These are phyloP conservation scores for Cotesia chilonis DNA, from an alignment of 1,140 invertebrate species.

Conservation along the genomic window DNA sequence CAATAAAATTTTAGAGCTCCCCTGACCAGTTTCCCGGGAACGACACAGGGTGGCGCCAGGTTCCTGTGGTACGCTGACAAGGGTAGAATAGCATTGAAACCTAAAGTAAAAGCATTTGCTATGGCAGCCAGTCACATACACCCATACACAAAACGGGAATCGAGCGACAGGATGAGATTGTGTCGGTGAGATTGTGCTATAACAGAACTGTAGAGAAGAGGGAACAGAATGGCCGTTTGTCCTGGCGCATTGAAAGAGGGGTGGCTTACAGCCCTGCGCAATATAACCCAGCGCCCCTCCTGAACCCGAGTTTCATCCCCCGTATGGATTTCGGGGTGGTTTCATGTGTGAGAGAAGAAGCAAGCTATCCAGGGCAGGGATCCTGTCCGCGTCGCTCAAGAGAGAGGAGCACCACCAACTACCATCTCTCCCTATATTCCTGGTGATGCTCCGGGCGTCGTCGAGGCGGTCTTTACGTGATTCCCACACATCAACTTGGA, in stretches of 20 bases:
- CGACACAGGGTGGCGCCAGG: constrained; percentile 57
- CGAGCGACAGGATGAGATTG: constrained; percentile 5
- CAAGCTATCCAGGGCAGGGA: constrained; percentile 50
- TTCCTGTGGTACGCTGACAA: constrained; percentile 14
- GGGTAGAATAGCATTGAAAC: constrained; percentile 30
- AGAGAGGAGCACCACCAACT: constrained; percentile 34
- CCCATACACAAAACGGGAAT: no score
- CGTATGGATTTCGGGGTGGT: constrained; percentile 26
- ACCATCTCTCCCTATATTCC: constrained; percentile 22
- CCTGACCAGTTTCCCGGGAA: constrained; percentile 44
- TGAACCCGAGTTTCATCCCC: constrained; percentile 41
- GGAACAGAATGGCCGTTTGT: constrained; percentile 14
- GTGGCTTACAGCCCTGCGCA: constrained; percentile 59
- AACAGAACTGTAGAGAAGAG: background rate
- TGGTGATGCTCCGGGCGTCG: constrained; percentile 17
- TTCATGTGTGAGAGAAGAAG: constrained; percentile 40
- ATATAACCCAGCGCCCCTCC: constrained; percentile 56
- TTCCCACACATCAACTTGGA: background rate
- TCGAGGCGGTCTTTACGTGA: constrained; percentile 1
- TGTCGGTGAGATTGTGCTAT: background rate
- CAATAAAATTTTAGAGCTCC: constrained; percentile 29
- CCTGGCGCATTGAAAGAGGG: constrained; percentile 43
- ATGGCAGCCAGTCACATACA: no score
- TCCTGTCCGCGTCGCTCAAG: constrained; percentile 49
- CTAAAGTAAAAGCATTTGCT: background rate